Evolutionary conservation across 2,888 invertebrate species (phyloP).

Genomic region (Nomada ruficornis): DNA sequence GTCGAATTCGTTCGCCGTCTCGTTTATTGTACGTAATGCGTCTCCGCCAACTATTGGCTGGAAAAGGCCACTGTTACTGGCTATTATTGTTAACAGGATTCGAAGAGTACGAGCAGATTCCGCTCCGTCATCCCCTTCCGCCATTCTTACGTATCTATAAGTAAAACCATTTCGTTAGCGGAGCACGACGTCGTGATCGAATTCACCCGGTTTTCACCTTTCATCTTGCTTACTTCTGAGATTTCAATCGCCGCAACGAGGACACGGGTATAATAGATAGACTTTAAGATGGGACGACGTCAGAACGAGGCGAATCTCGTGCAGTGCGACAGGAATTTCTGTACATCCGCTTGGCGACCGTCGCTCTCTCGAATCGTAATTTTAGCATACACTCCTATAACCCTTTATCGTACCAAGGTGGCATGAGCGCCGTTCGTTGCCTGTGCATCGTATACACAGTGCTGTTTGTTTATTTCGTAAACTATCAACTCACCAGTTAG

Average conservation of each 20-base stretch:
- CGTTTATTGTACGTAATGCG: slow-evolving; percentile 38
- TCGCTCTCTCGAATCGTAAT: slow-evolving; percentile 56
- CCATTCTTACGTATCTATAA: slow-evolving; percentile 5
- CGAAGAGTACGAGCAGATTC: slow-evolving; percentile 23
- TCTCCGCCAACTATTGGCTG: slow-evolving; percentile 27
- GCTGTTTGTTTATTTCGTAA: no score
- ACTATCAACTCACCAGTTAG: no score
- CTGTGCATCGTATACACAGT: no score
- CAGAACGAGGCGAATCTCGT: slow-evolving; percentile 40
- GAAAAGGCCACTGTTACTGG: slow-evolving; percentile 43
- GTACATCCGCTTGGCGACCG: slow-evolving; percentile 40
- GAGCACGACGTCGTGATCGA: slow-evolving; percentile 27
- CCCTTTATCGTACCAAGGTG: neutral
- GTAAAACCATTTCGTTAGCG: slow-evolving; percentile 55
- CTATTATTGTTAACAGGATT: slow-evolving; percentile 48
- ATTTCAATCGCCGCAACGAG: slow-evolving; percentile 45
- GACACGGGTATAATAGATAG: slow-evolving; percentile 58
- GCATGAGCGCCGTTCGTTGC: no score
- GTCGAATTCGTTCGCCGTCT: slow-evolving; percentile 30
- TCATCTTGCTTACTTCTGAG: slow-evolving; percentile 19
- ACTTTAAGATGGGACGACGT: slow-evolving; percentile 53
- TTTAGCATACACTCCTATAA: slow-evolving; percentile 51
- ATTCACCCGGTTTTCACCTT: slow-evolving; percentile 45
- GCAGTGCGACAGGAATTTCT: slow-evolving; percentile 53
- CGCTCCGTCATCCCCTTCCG: neutral